These are phyloP conservation scores for Drosophila virilis DNA, from an alignment of 1,140 invertebrate genomes.

Conservation along the genomic window DNA sequence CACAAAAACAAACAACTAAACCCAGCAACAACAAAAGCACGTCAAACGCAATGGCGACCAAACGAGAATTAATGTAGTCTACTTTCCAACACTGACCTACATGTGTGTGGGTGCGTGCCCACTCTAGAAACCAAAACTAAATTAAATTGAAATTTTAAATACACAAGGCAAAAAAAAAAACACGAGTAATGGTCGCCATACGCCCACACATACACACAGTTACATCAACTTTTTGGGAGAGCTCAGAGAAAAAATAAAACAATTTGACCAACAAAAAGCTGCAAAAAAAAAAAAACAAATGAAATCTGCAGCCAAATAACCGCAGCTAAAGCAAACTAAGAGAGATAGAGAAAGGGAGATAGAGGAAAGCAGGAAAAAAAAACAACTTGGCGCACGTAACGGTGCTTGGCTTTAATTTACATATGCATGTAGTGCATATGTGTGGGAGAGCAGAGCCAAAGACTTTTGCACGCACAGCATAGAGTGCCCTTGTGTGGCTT, in stretches of 20 bases:
- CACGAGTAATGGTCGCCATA: conserved; percentile 63
- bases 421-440: conserved; percentile 51
- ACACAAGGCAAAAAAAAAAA: conserved; percentile 55
- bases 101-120: conserved; percentile 44
- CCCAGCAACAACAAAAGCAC: conserved; percentile 7
- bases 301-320: conserved; percentile 76
- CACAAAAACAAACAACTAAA: conserved; percentile 49
- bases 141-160: conserved; percentile 83
- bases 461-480: conserved; percentile 69
- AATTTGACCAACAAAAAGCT: conserved; percentile 53
- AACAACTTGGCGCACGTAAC: conserved; percentile 35
- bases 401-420: conserved; percentile 51
- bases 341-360: conserved; percentile 26
- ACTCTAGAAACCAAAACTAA: conserved; percentile 80
- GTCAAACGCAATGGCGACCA: conserved; percentile 44
- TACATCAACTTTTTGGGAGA: conserved; percentile 57
- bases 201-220: conserved; percentile 27
- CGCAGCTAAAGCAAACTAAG: conserved; percentile 47
- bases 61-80: conserved; percentile 81
- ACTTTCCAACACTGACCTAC: conserved; percentile 73
- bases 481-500: background rate
- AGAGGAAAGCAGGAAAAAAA: conserved; percentile 35
- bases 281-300: conserved; percentile 58
- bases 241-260: conserved; percentile 63
- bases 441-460: conserved; percentile 30